phyloP scores from a whole-genome alignment of 2,888 invertebrate genomes.

The Plebejus argus region DNA sequence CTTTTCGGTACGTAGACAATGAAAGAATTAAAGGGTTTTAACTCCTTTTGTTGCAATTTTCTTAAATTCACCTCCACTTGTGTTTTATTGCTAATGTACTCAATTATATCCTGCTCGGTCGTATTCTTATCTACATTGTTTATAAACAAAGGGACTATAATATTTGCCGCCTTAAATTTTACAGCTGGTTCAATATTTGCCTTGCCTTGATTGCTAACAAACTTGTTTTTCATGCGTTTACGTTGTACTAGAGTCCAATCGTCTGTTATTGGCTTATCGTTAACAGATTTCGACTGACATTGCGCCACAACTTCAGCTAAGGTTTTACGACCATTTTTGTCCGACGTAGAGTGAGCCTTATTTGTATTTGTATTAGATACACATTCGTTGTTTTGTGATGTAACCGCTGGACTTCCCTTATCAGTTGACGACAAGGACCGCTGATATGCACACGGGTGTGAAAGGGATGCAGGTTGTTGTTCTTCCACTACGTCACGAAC shows the following conservation, averaged over 20 bases:
- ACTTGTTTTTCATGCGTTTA: background rate
- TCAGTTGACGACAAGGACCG: background rate
- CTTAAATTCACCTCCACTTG: background rate
- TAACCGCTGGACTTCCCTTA: background rate
- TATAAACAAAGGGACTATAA: conserved; percentile 12
- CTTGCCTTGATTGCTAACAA: background rate
- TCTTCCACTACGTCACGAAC: background rate
- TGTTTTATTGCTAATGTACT: background rate
- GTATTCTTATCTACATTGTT: conserved; percentile 6
- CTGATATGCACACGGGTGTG: background rate
- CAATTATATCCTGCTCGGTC: conserved; percentile 9
- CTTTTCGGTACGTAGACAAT: background rate
- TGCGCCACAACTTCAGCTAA: background rate
- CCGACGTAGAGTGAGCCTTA: background rate
- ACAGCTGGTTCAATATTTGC: background rate
- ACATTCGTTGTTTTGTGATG: background rate
- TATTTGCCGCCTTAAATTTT: conserved; percentile 7
- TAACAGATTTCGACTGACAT: background rate
- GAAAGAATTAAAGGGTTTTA: background rate
- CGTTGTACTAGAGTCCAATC: background rate
- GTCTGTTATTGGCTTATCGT: background rate
- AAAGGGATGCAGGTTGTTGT: background rate
- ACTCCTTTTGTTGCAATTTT: background rate
- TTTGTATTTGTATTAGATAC: background rate
- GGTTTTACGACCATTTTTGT: background rate